Conservation (phyloP, 2,888 invertebrate genomes). For the Rotaria macrura region DNA sequence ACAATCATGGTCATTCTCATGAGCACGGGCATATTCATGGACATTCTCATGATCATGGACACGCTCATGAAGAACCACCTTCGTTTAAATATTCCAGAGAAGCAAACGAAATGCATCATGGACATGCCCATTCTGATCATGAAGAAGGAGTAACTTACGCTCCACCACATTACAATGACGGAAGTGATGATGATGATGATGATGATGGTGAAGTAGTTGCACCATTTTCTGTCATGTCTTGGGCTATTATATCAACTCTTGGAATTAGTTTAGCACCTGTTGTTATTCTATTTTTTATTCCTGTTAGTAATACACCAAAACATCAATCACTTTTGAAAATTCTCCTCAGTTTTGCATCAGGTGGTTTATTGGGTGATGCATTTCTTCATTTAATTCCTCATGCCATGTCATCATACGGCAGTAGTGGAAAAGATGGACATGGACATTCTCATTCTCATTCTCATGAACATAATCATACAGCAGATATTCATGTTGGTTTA, state of each 20-base stretch:
- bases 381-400: conserved; percentile 97
- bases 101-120: conserved; percentile 25
- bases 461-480: conserved; percentile 55
- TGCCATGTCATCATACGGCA: conserved; percentile 59
- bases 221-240: conserved; percentile 15
- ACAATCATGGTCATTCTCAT: not conserved
- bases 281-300: conserved; percentile 30
- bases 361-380: conserved; percentile 86
- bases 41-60: conserved; percentile 9
- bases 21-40: not conserved
- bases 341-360: conserved; percentile 51
- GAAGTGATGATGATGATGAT: conserved; percentile 17
- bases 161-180: conserved; percentile 19
- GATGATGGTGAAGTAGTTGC: not conserved
- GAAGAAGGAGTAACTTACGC: not conserved
- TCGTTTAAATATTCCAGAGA: conserved; percentile 23
- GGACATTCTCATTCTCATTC: conserved; percentile 45
- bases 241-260: conserved; percentile 27
- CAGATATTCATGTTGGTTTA: conserved; percentile 57
- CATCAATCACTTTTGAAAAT: conserved; percentile 78
- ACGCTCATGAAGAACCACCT: not conserved
- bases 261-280: conserved; percentile 32
- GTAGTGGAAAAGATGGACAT: conserved; percentile 40
- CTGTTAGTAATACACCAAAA: conserved; percentile 48
- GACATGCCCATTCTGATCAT: not conserved